Base-by-base conservation (phyloP, 1,140 invertebrate species). In the Mercenaria mercenaria region DNA sequence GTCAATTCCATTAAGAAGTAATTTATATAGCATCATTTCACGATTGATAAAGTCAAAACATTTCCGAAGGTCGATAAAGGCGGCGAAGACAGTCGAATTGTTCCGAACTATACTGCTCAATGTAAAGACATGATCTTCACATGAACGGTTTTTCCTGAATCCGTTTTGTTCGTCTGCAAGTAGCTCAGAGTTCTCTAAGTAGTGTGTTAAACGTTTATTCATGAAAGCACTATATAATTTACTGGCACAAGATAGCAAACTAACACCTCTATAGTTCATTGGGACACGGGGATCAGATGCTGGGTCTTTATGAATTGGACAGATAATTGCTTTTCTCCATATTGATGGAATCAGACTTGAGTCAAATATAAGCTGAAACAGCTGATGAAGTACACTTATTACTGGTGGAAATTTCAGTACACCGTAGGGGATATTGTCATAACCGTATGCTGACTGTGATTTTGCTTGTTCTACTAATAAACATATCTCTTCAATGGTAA, bases 131-230 rank as follows among this genome's bases (percentile, higher is more conserved):
- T 76, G 83, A 59, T 86, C 83, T 32, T 86, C 69, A 29, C 83
- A 76, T 26, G 83, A 86, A 0, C 83, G 32, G 18, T 86, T 59
- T 23, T 18, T 32, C 26, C 83, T 32, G 47, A 76, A 86, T 2
- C 86, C 77, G 52, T 88, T 88, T 37, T 88, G 86, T 72, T 88
- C 86, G 32, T 84, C 81, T 39, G 37, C 61, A 34, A 81, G 41
- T 39, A 69, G 69, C 1, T 88, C 18, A 23, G 77, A 79, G 4
- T 61, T 26, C 34, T 80, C 76, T 39, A 88, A 59, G 34, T 81
- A 88, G 2, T 20, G 0, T 32, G 34, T 43, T n/a, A 89, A 6
- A 56, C 80, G 1, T 32, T 76, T 83, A 52, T 84, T 83, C 10
- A 89, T 41, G n/a, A 89, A 74, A 6, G 56, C 10, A 34, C 29